Evolutionary conservation across 2,113 vertebrate species (phyloP).

Genomic region (Tretioscincus oriximinensis): DNA sequence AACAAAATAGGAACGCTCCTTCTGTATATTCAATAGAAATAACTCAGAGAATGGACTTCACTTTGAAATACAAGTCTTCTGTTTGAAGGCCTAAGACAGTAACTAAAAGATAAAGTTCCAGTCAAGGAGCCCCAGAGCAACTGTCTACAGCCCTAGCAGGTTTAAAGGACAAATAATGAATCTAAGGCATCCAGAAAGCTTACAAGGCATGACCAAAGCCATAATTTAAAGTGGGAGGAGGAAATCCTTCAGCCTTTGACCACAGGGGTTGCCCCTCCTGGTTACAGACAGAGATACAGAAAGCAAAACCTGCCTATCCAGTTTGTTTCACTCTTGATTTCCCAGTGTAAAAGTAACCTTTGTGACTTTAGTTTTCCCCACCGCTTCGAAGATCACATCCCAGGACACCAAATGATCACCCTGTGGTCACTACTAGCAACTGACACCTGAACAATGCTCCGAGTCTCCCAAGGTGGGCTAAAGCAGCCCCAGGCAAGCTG

Average conservation of each 20-base stretch:
- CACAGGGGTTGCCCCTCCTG: background rate
- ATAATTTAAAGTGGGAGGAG: background rate
- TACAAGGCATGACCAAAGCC: background rate
- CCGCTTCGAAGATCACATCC: background rate
- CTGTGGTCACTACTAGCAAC: background rate
- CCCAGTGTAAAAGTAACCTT: background rate
- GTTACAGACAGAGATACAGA: background rate
- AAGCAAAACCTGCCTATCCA: background rate
- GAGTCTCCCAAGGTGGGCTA: background rate
- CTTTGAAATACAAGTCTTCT: background rate
- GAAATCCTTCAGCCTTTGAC: background rate
- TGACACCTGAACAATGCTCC: background rate
- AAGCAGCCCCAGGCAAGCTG: background rate
- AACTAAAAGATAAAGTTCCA: background rate
- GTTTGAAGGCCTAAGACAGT: background rate
- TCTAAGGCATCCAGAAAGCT: background rate
- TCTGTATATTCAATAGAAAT: background rate
- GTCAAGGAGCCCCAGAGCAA: background rate
- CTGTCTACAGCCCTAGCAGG: too few species aligned
- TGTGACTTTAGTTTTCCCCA: background rate
- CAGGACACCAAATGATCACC: background rate
- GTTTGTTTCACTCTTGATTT: background rate
- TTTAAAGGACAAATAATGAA: background rate
- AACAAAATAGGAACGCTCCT: background rate
- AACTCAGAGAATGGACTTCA: background rate